A percentile compares a stretch with the other conserved stretches of the same genome.
Conservation (phyloP, 2,888 invertebrate genomes). For the Meta bourneti region DNA sequence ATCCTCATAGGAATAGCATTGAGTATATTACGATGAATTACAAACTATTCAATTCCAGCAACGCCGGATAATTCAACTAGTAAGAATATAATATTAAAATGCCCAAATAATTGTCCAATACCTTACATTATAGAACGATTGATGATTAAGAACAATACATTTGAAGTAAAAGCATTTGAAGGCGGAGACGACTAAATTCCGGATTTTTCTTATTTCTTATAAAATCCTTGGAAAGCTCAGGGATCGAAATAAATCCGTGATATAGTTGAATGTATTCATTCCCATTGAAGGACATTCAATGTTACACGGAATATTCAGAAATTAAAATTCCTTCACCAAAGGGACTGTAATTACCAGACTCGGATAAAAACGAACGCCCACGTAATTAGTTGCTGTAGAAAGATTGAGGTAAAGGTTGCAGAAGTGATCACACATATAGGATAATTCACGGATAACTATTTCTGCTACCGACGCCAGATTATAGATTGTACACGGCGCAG, state of each 20-base stretch:
- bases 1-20: too few species aligned
- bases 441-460: too few species aligned
- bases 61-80: too few species aligned
- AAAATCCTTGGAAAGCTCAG: constrained; percentile 29
- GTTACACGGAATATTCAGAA: constrained; percentile 29
- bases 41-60: too few species aligned
- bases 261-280: constrained; percentile 11
- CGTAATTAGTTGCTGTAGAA: not conserved
- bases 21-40: too few species aligned
- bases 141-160: not conserved
- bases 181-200: constrained; percentile 26
- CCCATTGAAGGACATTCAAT: constrained; percentile 22
- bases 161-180: not conserved
- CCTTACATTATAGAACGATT: too few species aligned
- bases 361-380: constrained; percentile 9
- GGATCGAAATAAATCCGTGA: constrained; percentile 26
- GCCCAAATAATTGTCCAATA: too few species aligned
- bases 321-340: constrained; percentile 21
- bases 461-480: too few species aligned
- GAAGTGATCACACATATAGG: too few species aligned
- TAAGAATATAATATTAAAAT: too few species aligned
- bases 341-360: constrained; percentile 11
- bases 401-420: too few species aligned
- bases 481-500: too few species aligned
- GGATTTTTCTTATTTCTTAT: constrained; percentile 8